Evolutionary conservation across 2,113 vertebrate species (phyloP).

Genomic region (Chaetodon trifascialis): DNA sequence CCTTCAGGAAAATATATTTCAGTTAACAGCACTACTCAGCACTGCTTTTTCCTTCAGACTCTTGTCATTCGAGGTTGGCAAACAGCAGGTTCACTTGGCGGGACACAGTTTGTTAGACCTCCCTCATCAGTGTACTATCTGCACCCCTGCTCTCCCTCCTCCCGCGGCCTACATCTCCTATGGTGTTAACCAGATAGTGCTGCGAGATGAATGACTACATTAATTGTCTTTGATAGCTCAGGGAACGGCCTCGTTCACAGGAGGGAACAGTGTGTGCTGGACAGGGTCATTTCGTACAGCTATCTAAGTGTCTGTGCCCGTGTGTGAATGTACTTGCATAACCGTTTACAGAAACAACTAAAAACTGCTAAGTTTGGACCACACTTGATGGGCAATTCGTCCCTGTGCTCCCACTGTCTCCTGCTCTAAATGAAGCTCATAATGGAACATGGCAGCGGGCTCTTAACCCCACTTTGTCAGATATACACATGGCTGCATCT

Average conservation of each 20-base stretch:
- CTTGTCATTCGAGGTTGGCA: conserved; percentile 27
- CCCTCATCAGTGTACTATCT: conserved; percentile 41
- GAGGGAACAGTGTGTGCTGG: conserved; percentile 20
- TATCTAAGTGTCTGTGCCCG: conserved; percentile 13
- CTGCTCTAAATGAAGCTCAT: conserved; percentile 64
- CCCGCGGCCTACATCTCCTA: conserved; percentile 48
- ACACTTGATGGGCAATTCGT: conserved; percentile 35
- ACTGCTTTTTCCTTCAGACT: conserved; percentile 38
- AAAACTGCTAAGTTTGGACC: conserved; percentile 22
- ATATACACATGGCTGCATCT: conserved; percentile 58
- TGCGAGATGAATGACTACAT: conserved; percentile 64
- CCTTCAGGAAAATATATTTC: too few species aligned
- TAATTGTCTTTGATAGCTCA: conserved; percentile 72
- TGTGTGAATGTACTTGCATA: conserved; percentile 13
- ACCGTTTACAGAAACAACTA: conserved; percentile 23
- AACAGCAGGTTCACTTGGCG: conserved; percentile 40
- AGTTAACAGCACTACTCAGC: neutral
- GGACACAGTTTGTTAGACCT: conserved; percentile 51
- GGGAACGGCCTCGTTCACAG: conserved; percentile 52
- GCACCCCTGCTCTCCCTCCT: neutral
- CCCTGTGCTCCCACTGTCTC: conserved; percentile 48
- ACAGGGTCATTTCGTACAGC: conserved; percentile 44
- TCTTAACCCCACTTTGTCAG: conserved; percentile 74
- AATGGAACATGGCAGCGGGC: conserved; percentile 69
- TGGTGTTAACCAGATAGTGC: conserved; percentile 63